Evolutionary conservation across 2,113 vertebrate species (phyloP).

Genomic region (Alosa alosa): DNA sequence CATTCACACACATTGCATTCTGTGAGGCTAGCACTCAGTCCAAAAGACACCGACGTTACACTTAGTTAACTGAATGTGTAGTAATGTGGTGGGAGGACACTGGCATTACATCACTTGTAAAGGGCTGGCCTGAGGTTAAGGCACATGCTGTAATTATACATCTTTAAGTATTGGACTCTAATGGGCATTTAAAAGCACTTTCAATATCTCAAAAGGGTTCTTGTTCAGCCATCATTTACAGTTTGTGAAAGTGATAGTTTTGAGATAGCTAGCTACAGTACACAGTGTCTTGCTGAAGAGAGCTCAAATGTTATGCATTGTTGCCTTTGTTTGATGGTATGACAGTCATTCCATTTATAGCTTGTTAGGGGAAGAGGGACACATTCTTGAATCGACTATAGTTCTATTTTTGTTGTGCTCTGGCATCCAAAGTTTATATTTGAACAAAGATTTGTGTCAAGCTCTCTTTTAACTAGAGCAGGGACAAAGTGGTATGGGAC

Average conservation of each 20-base stretch:
- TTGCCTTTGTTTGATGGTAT: background rate
- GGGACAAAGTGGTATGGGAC: background rate
- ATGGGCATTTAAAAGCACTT: background rate
- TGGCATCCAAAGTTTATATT: background rate
- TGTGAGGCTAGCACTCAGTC: too few relatives aligned
- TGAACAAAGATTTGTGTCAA: conserved; percentile 3
- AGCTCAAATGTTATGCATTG: background rate
- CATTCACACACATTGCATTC: too few relatives aligned
- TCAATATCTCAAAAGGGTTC: background rate
- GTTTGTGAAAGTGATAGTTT: background rate
- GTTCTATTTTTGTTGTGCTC: conserved; percentile 11
- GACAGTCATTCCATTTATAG: conserved; percentile 1
- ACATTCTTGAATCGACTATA: background rate
- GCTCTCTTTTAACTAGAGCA: background rate
- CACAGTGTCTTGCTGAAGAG: background rate
- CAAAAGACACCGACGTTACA: too few relatives aligned
- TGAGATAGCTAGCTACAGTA: background rate
- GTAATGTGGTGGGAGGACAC: background rate
- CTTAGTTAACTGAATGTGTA: background rate
- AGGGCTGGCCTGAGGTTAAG: background rate
- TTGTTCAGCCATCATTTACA: background rate
- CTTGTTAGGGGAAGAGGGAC: background rate
- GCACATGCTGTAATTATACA: background rate
- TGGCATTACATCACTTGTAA: background rate
- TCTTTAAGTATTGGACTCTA: background rate